Evolutionary conservation across 2,113 vertebrate genomes (phyloP), one percentile per base, ranked within the genome.

Genomic region (Taurulus bubalis): DNA sequence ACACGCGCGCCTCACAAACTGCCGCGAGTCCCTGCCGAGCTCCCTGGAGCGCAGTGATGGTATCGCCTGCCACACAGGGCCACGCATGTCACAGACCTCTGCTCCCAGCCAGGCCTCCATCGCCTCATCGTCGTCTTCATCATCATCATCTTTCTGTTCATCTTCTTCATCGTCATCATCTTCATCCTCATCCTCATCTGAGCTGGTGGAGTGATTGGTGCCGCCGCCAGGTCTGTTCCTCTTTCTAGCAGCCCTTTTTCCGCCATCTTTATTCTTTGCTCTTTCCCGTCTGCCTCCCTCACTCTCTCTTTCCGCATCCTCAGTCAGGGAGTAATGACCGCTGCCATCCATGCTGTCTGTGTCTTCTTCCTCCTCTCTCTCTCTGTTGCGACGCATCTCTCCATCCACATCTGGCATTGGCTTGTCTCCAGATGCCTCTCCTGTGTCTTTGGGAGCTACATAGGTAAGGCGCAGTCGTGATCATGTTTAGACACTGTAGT

Each of bases 341-440:
- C 97, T 97, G 91, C 98, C 97, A 0, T 99, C 98, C 97, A 98
- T 97, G 90, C 97, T 99, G 91, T 99, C 98, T 0, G 97, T 97
- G 94, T 99, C 98, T 79, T 96, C 97, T 11, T 97, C 96, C 47
- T 93, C 90, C 51, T 92, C 93, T 34, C 77, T 84, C 7, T 85
- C 91, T 62, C 42, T 66, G 53, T 85, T 92, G 38, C 18, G 66
- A 24, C 65, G 84, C 0, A 47, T 64, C 47, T 91, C 87, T 53
- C 42, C 86, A 73, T 90, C 90, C 20, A 73, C 84, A n/a, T 85
- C 90, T 5, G 87, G 74, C 86, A 85, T 88, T 1, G 71, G 79
- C 75, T 87, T 90, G 75, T 93, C 92, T 77, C 86, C 89, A 30
- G 86, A 90, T 0, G 65, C 75, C 53, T 93, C 92, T n/a, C 69